Conservation (phyloP, 1,140 invertebrate species). For the Drosophila hydei region DNA sequence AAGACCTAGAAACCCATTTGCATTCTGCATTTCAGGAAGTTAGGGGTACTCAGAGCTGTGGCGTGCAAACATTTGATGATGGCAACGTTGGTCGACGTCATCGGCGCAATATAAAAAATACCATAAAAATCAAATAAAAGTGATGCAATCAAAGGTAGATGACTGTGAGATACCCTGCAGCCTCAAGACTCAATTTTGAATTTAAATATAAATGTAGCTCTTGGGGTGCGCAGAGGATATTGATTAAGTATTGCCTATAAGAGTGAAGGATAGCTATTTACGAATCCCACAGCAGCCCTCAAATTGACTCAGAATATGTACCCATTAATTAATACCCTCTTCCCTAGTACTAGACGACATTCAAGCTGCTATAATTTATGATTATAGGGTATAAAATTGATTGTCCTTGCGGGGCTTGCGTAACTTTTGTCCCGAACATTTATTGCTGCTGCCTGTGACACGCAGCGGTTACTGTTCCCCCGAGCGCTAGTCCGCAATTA, state of each 20-base stretch:
- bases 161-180: neutral
- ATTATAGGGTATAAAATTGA: constrained; percentile 48
- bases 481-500: constrained; percentile 44
- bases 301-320: neutral
- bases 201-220: no score
- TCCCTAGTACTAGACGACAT: neutral
- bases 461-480: constrained; percentile 52
- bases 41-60: constrained; percentile 29
- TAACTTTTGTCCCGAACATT: constrained; percentile 19
- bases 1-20: constrained; percentile 51
- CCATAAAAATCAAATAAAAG: constrained; percentile 55
- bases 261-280: no score
- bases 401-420: constrained; percentile 21
- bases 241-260: no score
- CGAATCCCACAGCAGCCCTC: no score
- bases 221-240: no score
- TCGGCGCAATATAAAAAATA: constrained; percentile 65
- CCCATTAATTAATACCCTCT: neutral
- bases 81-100: constrained; percentile 54
- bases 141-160: neutral
- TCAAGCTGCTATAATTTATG: neutral
- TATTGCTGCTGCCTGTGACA: constrained; percentile 28
- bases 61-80: constrained; percentile 12
- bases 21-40: neutral
- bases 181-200: no score